Conservation (phyloP, 2,113 vertebrate species). For the Tupaia tana region DNA sequence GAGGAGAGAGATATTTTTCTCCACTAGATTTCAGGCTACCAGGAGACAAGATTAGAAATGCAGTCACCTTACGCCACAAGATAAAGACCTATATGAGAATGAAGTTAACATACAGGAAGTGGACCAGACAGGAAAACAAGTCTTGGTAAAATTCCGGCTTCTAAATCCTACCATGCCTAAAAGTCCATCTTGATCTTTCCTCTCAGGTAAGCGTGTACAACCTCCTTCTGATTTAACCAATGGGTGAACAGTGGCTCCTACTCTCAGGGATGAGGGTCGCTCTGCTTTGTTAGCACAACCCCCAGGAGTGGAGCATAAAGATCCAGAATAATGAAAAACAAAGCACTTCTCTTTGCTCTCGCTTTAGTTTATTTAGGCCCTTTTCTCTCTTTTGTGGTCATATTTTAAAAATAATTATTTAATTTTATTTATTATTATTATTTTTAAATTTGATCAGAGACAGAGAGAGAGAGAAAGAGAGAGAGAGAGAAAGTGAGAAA, state of each 20-base stretch:
- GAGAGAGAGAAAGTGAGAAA: too few relatives aligned
- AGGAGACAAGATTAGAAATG: neutral
- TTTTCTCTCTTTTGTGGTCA: neutral
- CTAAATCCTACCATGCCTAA: neutral
- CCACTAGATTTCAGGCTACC: neutral
- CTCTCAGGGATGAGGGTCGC: neutral
- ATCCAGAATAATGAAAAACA: neutral
- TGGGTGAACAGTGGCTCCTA: neutral
- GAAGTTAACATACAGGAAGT: neutral
- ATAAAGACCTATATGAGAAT: neutral
- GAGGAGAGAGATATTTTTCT: neutral
- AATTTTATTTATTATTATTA: too few relatives aligned
- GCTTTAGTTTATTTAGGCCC: neutral
- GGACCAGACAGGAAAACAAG: neutral
- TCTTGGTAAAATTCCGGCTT: neutral
- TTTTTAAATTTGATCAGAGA: too few relatives aligned
- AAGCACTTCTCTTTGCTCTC: neutral
- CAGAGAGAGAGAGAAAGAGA: too few relatives aligned
- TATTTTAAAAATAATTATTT: too few relatives aligned
- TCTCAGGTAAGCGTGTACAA: neutral
- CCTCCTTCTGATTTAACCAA: neutral
- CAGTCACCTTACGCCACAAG: neutral
- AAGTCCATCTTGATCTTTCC: neutral
- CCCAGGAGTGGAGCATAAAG: slow-evolving; percentile 5
- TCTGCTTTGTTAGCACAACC: neutral